Evolutionary conservation across 2,113 vertebrate species (phyloP).

Genomic region (Channa maculata): DNA sequence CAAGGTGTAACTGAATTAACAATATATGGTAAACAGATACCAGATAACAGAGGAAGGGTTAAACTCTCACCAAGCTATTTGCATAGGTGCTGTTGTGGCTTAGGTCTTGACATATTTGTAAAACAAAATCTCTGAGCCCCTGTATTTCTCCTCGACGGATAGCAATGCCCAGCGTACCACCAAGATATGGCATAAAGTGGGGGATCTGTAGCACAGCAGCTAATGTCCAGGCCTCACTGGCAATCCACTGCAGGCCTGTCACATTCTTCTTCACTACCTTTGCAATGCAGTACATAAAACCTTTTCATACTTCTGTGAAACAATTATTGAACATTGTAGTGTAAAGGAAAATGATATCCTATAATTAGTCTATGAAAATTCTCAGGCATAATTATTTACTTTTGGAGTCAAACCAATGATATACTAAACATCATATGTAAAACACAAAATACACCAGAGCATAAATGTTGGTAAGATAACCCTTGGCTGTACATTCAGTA

Average conservation of each 20-base stretch:
- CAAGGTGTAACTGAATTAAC: not conserved
- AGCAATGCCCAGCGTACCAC: constrained; percentile 79
- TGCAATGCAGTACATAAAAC: not conserved
- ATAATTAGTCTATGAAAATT: too few relatives aligned
- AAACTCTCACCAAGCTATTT: constrained; percentile 62
- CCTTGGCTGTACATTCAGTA: too few relatives aligned
- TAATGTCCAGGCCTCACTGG: constrained; percentile 80
- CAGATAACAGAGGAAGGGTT: not conserved
- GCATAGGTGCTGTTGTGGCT: constrained; percentile 3
- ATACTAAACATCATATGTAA: too few relatives aligned
- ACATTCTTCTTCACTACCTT: constrained; percentile 71
- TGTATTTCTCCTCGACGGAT: constrained; percentile 78
- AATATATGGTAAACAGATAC: not conserved
- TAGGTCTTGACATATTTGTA: constrained; percentile 57
- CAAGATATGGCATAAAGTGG: constrained; percentile 65
- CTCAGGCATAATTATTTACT: too few relatives aligned
- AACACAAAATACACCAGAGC: too few relatives aligned
- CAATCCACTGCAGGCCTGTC: constrained; percentile 78
- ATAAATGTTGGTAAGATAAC: too few relatives aligned
- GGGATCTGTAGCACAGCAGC: constrained; percentile 59
- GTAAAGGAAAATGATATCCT: not conserved
- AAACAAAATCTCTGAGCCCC: constrained; percentile 72
- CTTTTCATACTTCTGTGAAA: not conserved
- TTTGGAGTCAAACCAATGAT: too few relatives aligned
- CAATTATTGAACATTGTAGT: not conserved